Percentiles rank a stretch among this genome's conserved stretches.
Evolutionary conservation across 35 echinoderm and acorn worm species (phyloP).

Genomic region (Apostichopus parvimensis): DNA sequence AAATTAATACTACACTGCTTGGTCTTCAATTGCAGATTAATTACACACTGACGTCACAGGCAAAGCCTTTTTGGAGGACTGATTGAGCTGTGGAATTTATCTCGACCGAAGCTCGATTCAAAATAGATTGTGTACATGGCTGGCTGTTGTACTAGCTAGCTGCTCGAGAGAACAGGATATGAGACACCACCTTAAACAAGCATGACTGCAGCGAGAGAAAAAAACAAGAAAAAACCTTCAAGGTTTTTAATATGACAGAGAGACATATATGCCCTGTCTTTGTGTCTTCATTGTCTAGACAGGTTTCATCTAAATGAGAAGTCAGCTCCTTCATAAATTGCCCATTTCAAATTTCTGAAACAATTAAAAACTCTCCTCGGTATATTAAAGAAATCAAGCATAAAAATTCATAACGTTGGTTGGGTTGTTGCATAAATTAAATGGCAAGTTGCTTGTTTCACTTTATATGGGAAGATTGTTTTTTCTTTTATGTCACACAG

Average conservation of each 20-base stretch:
- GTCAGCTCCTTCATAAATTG: too few relatives aligned
- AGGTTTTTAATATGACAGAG: neutral
- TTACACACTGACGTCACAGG: constrained; percentile 30
- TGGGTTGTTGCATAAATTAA: too few relatives aligned
- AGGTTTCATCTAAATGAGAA: too few relatives aligned
- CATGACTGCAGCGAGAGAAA: too few relatives aligned
- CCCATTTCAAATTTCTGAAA: too few relatives aligned
- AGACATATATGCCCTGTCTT: neutral
- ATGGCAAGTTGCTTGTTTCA: too few relatives aligned
- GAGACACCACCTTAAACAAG: neutral
- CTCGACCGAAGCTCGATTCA: neutral
- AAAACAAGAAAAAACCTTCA: neutral
- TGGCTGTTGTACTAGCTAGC: neutral
- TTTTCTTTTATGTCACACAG: too few relatives aligned
- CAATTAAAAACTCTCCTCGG: too few relatives aligned
- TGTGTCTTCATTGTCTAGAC: too few relatives aligned
- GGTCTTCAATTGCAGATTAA: constrained; percentile 39
- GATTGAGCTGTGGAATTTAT: constrained; percentile 3
- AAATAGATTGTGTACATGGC: constrained; percentile 18
- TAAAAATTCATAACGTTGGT: too few relatives aligned
- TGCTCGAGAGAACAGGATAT: neutral
- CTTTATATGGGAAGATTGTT: too few relatives aligned
- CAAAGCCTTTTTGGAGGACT: neutral
- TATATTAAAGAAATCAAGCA: too few relatives aligned
- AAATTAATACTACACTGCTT: constrained; percentile 41